These are phyloP conservation scores for Periparus ater DNA, from an alignment of 2,797 vertebrate genomes.

Conservation along the genomic window DNA sequence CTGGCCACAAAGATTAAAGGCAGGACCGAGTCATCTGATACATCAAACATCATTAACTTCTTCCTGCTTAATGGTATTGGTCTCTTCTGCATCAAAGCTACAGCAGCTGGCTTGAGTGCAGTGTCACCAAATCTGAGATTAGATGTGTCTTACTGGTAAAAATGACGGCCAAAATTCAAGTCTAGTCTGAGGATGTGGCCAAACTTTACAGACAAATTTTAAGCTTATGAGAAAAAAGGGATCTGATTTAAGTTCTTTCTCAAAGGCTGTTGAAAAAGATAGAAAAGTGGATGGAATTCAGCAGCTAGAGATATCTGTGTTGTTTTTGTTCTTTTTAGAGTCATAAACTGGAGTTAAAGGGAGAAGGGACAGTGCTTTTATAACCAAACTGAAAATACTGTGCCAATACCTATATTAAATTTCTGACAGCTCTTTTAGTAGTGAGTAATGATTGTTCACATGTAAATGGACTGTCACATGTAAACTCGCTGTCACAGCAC, in stretches of 20 bases:
- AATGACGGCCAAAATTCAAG: not conserved
- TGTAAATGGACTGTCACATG: not conserved
- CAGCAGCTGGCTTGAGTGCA: not conserved
- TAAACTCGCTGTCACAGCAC: not conserved
- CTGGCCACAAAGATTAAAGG: not conserved
- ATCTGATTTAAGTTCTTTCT: slow-evolving; percentile 37
- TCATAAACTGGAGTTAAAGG: not conserved
- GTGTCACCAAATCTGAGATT: not conserved
- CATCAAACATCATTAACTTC: not conserved
- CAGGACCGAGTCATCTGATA: not conserved
- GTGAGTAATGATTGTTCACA: not conserved
- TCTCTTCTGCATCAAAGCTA: not conserved
- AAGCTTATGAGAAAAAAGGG: not conserved
- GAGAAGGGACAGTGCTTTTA: not conserved
- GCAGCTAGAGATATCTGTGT: not conserved
- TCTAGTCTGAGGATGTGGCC: not conserved
- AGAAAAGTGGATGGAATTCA: slow-evolving; percentile 17
- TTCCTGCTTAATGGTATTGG: not conserved
- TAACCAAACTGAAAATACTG: not conserved
- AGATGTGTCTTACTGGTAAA: not conserved
- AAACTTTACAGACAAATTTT: slow-evolving; percentile 6
- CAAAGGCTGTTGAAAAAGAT: not conserved
- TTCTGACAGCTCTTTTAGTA: not conserved
- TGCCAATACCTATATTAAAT: not conserved
- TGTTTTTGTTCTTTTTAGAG: not conserved